Evolutionary conservation across 2,797 vertebrate genomes (phyloP), one percentile per base, ranked within the genome.

Genomic region (Erithacus rubecula): DNA sequence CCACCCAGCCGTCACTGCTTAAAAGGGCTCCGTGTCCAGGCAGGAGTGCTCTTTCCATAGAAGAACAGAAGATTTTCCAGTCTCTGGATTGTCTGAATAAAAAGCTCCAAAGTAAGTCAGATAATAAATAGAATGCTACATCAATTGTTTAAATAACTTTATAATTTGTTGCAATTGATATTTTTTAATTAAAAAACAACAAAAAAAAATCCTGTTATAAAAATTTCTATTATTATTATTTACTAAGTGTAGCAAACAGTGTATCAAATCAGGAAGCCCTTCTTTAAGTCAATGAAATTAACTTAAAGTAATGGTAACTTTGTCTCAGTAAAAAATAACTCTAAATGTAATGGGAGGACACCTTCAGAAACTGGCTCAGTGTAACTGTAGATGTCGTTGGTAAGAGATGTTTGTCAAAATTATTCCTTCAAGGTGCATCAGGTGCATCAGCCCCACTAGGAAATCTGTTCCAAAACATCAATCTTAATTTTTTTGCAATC

Each of bases 61-160:
- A 99, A 89, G 99, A 99, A 86, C 97, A 98, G 91, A 98, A 97
- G 92, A 97, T 99, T 69, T 97, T 99, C 22, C 98, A 98, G 41
- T 99, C 98, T 76, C 98, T 99, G 76, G 97, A 97, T 75, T 87
- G 2, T 51, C 97, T 98, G 47, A 93, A 98, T 94, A 94, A 98
- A 89, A 97, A 96, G 83, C 85, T 98, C 51, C 95, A 95, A 64
- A 93, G 98, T 98, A 96, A 98, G 98, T 96, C 56, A 53, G 15
- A 29, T 91, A 89, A 62, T 80, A 87, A 59, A 86, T 41, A 55
- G 19, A 22, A 27, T 60, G 44, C 27, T 76, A 2, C 27, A 56
- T 65, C 21, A 88, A 65, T 44, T 56, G 9, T 60, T 74, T 62
- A 81, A 72, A 16, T 56, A 56, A 37, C 22, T 80, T 79, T 34